Conservation (phyloP, 2,888 invertebrate species). For the Morpho deidamia region DNA sequence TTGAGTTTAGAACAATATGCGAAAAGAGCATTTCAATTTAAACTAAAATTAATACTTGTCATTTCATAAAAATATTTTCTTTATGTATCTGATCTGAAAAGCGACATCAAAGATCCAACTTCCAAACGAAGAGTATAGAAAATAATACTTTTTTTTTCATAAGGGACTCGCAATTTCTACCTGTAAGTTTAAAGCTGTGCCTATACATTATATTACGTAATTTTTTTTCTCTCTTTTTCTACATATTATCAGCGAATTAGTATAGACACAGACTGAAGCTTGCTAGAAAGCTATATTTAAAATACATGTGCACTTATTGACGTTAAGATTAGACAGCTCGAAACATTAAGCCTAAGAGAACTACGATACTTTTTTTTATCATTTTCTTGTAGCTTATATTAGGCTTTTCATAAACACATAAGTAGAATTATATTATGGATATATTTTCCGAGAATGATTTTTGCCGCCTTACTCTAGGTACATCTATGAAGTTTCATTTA, state of each 20-base stretch:
- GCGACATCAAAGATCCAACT: conserved; percentile 52
- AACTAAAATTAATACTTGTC: conserved; percentile 72
- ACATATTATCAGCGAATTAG: conserved; percentile 12
- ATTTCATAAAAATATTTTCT: conserved; percentile 70
- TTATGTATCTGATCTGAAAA: conserved; percentile 48
- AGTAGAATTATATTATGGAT: conserved; percentile 62
- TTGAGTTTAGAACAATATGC: conserved; percentile 52
- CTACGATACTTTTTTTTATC: conserved; percentile 55
- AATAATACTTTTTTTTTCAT: conserved; percentile 66
- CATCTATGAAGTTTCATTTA: conserved; percentile 73
- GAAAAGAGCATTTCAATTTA: conserved; percentile 41
- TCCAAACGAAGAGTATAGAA: conserved; percentile 34
- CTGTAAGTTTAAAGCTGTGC: conserved; percentile 50
- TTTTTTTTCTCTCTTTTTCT: conserved; percentile 7
- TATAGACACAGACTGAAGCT: conserved; percentile 27
- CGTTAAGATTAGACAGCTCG: conserved; percentile 65
- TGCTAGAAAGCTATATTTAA: conserved; percentile 67
- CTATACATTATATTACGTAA: conserved; percentile 21
- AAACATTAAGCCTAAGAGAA: conserved; percentile 69
- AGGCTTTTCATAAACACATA: conserved; percentile 71
- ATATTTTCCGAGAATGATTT: conserved; percentile 65
- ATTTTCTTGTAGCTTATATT: conserved; percentile 68
- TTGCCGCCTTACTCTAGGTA: conserved; percentile 66
- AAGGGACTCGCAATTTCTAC: conserved; percentile 45
- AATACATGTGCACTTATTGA: conserved; percentile 73